Base-by-base conservation (phyloP, 2,113 vertebrate species). In the Archilochus colubris region DNA sequence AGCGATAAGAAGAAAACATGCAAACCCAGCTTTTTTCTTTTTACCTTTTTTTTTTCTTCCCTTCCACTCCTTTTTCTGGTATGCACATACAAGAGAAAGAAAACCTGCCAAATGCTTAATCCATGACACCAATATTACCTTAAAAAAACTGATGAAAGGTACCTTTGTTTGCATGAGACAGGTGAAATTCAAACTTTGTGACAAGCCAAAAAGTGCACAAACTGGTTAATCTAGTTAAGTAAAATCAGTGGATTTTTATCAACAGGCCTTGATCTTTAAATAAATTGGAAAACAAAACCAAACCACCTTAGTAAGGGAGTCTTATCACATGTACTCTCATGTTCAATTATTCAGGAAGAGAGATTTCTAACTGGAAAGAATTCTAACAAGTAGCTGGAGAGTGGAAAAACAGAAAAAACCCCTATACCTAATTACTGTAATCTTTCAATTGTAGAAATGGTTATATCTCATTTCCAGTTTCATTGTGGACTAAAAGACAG, bases 181-280 rank as follows among this genome's bases (percentile, higher is more conserved):
- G 97, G 97, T 98, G 98, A 98, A 98, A 97, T 89, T 86, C 63
- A 97, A 94, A 97, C 96, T 94, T 91, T 92, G 89, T 97, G 97
- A 98, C 98, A 98, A 94, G 95, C 66, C 91, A 94, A 96, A 97
- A 93, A 96, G 85, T 74, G 80, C 86, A 85, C 88, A 96, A 92
- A 96, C 97, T 97, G 96, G 86, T 96, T 98, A 98, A 98, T 98
- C 95, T 95, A 96, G 96, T 94, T 94, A 97, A 98, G 91, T 81
- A 76, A 98, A 97, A 98, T 97, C 97, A 98, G 94, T 90, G 77
- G 77, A 87, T 97, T 96, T 97, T 97, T 97, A 93, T 97, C 77
- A 85, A 84, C 13, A 69, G 21, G 21, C 3, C 1, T 54, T 91
- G 27, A 76, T 40, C 66, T 55, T 82, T 28, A 76, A 72, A 46